A percentile compares a stretch with the other conserved stretches of the same genome.
phyloP scores from a whole-genome alignment of 2,888 invertebrate species.

The Nebria brevicollis region DNA sequence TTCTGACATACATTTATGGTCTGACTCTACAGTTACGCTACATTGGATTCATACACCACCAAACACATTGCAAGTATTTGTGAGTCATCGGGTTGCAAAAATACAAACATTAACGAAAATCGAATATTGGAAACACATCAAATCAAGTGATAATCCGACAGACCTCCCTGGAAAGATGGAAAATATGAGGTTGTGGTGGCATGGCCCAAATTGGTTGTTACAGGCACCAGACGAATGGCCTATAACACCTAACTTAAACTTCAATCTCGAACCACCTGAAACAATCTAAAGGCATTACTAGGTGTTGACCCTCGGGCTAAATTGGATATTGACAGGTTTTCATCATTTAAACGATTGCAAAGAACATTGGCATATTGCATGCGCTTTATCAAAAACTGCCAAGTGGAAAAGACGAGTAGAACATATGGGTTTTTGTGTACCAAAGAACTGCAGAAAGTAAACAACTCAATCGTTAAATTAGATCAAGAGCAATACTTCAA shows the following conservation, averaged over 20 bases:
- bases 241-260: background rate
- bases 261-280: no score
- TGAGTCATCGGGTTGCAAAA: conserved; percentile 51
- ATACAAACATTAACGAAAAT: conserved; percentile 48
- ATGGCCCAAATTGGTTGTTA: conserved; percentile 2
- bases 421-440: no score
- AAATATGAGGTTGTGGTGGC: background rate
- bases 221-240: conserved; percentile 8
- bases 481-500: no score
- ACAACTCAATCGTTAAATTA: background rate
- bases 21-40: conserved; percentile 54
- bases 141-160: conserved; percentile 48
- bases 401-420: background rate
- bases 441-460: background rate
- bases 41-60: conserved; percentile 51
- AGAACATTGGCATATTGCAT: no score
- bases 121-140: conserved; percentile 49
- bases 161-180: background rate
- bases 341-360: no score
- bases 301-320: no score
- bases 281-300: no score
- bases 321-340: no score
- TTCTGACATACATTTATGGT: conserved; percentile 48
- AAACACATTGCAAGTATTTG: conserved; percentile 51
- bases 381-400: no score